Conservation (phyloP, 2,888 invertebrate species). For the Nymphalis c-album region DNA sequence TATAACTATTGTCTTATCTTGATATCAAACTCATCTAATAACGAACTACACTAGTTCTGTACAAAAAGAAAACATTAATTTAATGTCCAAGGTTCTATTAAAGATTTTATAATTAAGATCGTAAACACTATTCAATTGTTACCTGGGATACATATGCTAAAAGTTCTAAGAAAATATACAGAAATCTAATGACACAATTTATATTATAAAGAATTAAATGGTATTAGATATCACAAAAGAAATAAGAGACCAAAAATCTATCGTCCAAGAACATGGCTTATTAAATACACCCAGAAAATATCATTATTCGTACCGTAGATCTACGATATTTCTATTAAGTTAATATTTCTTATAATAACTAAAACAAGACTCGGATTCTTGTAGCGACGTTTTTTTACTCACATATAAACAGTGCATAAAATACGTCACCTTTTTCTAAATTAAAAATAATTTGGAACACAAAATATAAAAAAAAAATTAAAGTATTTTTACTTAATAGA, state of each 20-base stretch:
- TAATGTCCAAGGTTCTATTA: too few relatives aligned
- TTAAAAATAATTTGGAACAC: neutral
- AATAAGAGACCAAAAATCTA: constrained; percentile 22
- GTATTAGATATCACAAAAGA: neutral
- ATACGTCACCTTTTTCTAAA: neutral
- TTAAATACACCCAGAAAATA: constrained; percentile 34
- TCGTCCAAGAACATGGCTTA: constrained; percentile 29
- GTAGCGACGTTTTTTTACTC: neutral
- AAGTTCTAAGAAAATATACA: neutral
- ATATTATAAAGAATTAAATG: neutral
- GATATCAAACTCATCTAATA: too few relatives aligned
- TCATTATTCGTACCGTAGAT: constrained; percentile 26
- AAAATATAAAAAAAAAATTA: neutral
- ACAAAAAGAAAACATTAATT: too few relatives aligned
- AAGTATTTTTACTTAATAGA: neutral
- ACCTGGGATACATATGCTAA: too few relatives aligned
- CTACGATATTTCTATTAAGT: constrained; percentile 31
- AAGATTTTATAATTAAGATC: too few relatives aligned
- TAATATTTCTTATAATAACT: constrained; percentile 32
- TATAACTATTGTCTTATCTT: too few relatives aligned
- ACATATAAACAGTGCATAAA: neutral
- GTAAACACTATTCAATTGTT: too few relatives aligned
- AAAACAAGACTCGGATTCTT: constrained; percentile 10
- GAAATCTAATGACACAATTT: neutral
- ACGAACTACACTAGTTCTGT: too few relatives aligned